phyloP scores from a whole-genome alignment of 2,113 vertebrate genomes.

The Hemicordylus capensis region DNA sequence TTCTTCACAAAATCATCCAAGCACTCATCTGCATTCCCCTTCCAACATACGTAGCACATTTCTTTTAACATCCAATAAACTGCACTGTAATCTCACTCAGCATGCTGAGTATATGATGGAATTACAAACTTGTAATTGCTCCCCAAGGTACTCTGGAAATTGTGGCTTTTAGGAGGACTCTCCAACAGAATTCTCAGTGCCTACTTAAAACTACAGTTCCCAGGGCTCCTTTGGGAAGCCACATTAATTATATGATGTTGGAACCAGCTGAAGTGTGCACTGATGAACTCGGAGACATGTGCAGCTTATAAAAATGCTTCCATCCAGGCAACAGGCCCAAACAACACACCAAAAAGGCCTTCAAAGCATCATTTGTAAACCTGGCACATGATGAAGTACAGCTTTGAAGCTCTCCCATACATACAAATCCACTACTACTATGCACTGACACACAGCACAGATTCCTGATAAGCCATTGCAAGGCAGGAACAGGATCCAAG shows the following conservation, averaged over 20 bases:
- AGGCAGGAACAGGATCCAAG: background rate
- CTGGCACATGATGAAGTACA: background rate
- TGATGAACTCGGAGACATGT: background rate
- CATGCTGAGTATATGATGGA: no score
- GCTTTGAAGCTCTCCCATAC: background rate
- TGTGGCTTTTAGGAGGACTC: background rate
- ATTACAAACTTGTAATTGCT: background rate
- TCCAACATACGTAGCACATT: background rate
- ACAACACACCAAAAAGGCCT: background rate
- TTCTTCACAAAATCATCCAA: background rate
- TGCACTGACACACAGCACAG: background rate
- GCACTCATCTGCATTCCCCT: background rate
- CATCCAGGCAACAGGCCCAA: background rate
- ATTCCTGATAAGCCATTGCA: background rate
- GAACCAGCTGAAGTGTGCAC: background rate
- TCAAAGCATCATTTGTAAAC: background rate
- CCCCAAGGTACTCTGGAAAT: background rate
- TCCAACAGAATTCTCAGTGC: background rate
- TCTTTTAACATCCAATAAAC: background rate
- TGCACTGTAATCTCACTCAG: background rate
- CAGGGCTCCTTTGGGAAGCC: background rate
- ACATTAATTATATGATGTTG: background rate
- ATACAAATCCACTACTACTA: background rate
- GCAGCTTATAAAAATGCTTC: background rate
- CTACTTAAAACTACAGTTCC: background rate